phyloP scores from a whole-genome alignment of 1,140 invertebrate species.

The Heliothis subflexa region DNA sequence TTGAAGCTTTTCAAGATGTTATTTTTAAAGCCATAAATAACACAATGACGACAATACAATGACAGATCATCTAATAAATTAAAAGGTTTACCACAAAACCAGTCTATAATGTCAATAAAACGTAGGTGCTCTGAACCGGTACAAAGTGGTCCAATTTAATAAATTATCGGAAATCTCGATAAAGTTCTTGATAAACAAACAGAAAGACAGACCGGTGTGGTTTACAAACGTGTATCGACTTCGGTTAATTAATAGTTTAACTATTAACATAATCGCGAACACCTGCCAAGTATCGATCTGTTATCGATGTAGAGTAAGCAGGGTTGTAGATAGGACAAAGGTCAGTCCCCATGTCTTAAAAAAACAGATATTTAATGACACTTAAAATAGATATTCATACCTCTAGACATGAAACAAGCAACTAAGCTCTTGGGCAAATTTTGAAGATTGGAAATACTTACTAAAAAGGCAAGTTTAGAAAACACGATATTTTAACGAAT shows the following conservation, averaged over 20 bases:
- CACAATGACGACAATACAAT: neutral
- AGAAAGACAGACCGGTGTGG: conserved; percentile 23
- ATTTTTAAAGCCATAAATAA: no score
- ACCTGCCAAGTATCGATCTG: conserved; percentile 37
- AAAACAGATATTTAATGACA: no score
- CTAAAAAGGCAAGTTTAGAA: no score
- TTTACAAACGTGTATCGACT: conserved; percentile 46
- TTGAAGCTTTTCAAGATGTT: no score
- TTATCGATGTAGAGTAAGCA: conserved; percentile 15
- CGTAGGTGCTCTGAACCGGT: conserved; percentile 28
- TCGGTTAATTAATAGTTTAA: conserved; percentile 28
- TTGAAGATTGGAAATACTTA: no score
- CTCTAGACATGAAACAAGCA: no score
- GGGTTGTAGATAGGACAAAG: neutral
- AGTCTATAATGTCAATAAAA: conserved; percentile 4
- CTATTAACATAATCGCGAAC: conserved; percentile 49
- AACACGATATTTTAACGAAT: no score
- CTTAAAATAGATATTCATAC: no score
- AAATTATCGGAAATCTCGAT: conserved; percentile 36
- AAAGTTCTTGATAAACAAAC: neutral
- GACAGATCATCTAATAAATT: neutral
- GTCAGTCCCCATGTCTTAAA: neutral
- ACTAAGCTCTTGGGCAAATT: no score
- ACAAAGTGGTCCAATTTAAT: neutral
- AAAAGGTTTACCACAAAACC: neutral